Evolutionary conservation across 2,797 vertebrate species (phyloP), one percentile per base, ranked within the genome.

Genomic region (Cryptoprocta ferox): DNA sequence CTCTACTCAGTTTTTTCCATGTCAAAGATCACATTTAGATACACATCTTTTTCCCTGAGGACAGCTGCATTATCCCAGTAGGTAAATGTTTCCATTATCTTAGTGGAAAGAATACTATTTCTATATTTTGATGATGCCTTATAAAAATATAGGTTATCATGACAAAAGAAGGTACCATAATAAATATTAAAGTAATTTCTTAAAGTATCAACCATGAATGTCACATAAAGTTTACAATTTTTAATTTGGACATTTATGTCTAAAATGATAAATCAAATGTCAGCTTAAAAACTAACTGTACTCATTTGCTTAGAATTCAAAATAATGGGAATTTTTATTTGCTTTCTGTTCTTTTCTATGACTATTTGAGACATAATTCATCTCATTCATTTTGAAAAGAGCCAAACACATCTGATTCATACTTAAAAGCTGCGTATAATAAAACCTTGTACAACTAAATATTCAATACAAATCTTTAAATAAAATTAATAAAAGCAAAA

Each of bases 401-500:
- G 30, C 90, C 53, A 93, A 92, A 96, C 96, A 73, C 21, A 93
- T 71, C 13, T 70, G 32, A 53, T 45, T 93, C 19, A 83, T 14
- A 95, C n/a, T 91, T 56, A 86, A 95, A 96, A 87, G 53, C 39
- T 50, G n/a, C 71, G 15, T 65, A 81, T 3, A 65, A 90, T 68
- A 96, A 81, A 96, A 95, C 50, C 5, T 6, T 85, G 26, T 79
- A 91, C 19, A 71, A 83, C 75, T 86, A 95, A 90, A 14, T 35
- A 59, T 1, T 75, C 70, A 71, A 70, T 26, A 76, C 48, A 92
- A 81, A 89, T 83, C 9, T 75, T 85, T 89, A 71, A 94, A 28
- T 42, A 92, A 95, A 96, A 89, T 91, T 91, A 93, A 90, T 56
- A 90, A 71, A 81, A 56, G 42, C 6, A 94, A 81, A 66, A 73